Evolutionary conservation across 2,113 vertebrate genomes (phyloP), one percentile per base, ranked within the genome.

Genomic region (Onychostruthus taczanowskii): DNA sequence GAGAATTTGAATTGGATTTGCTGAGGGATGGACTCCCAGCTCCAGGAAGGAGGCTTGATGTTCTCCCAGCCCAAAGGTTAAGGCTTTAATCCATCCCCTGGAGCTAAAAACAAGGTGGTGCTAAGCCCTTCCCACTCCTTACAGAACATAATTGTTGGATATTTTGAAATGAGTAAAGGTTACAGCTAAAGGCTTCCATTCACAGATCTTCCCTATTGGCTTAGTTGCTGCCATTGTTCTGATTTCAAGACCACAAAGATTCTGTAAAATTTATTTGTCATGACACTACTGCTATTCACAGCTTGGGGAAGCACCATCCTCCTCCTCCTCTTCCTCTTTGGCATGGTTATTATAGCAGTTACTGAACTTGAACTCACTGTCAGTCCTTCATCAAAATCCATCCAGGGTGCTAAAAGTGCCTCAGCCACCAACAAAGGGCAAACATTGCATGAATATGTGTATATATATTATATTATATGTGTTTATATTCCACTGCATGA

Each of bases 1-100:
- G 22, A 86, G 73, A 68, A 50, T 74, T 90, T 63, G 50, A 86
- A 68, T 67, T 80, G 67, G 39, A 35, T 91, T 87, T 93, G 59
- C 50, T 0, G 3, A 70, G 86, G 87, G 43, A 63, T 56, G 75
- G 79, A 88, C 56, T 78, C 28, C 19, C 56, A 94, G 79, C 73
- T 93, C 82, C 94, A 95, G 82, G 92, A 91, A 85, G 59, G 33
- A 85, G 55, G 31, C 27, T 67, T 84, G 64, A 43, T 92, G 39
- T 89, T 85, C 68, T 90, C 59, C 43, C 85, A 91, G 72, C 43
- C 39, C 39, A 85, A 90, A 91, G 90, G 70, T 86, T 86, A 91
- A 89, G 39, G 55, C 50, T 86, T 28, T 97, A 90, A 97, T 94
- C 93, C 85, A 72, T 67, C 16, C 93, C 88, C 85, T 61, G 68